Evolutionary conservation across 2,888 invertebrate genomes (phyloP), one percentile per base, ranked within the genome.

Genomic region (Cryptus armator): DNA sequence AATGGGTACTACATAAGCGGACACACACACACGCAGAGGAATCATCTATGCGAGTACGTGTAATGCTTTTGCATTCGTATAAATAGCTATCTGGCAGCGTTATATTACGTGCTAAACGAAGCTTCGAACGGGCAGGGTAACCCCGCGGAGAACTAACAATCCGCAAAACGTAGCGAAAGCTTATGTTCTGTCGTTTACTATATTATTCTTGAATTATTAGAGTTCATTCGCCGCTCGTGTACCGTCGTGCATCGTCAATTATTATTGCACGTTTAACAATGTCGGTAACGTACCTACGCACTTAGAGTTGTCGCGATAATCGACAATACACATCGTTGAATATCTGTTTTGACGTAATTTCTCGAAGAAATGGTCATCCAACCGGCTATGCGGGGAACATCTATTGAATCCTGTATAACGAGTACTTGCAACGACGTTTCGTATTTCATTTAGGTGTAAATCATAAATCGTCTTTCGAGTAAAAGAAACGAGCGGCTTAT

Each of bases 51-150:
- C 29, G 71, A 56, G 75, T 68, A 81, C 67, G 71, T 56, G 43
- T 59, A 78, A 81, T 67, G 76, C 70, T 53, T 84, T 81, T 86
- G 81, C 78, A 75, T 86, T 84, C 88, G 82, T 89, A 89, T 89
- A 89, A 89, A 89, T 89, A 89, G 88, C 86, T 83, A 88, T 88
- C 85, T 87, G 83, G 85, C 85, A 84, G 87, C 87, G 87, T 89
- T 89, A 89, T 88, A 89, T 89, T 90, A 89, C 89, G 88, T 89
- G 89, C 87, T 89, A 89, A 89, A 89, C 87, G 89, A 88, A 89
- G 89, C 87, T 85, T 87, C 86, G 86, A 86, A 78, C 77, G 81
- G 70, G 67, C 46, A 32, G 56, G 19, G 16, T 16, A 14, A 44
- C 46, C 53, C 12, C 44, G 68, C 78, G 53, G 75, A 70, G 70